A percentile compares a stretch with the other conserved stretches of the same genome.
phyloP scores from a whole-genome alignment of 2,888 invertebrate species.

The Trilocha varians region DNA sequence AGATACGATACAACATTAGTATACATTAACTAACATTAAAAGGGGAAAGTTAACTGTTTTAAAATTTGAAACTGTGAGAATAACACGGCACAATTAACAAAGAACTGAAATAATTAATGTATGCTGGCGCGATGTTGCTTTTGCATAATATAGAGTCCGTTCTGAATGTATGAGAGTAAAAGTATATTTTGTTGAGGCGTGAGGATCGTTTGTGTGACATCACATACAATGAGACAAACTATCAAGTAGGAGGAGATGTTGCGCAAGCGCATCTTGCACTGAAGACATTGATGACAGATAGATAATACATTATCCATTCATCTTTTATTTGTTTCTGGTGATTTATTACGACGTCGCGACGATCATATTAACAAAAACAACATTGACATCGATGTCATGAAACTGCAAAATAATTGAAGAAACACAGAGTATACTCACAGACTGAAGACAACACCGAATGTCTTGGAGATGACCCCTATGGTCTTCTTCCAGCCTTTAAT shows the following conservation, averaged over 20 bases:
- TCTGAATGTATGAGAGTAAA: constrained; percentile 22
- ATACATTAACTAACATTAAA: neutral
- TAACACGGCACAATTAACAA: constrained; percentile 29
- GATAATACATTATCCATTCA: neutral
- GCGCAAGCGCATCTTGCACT: constrained; percentile 40
- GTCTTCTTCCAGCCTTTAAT: constrained; percentile 69
- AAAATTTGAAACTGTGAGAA: constrained; percentile 31
- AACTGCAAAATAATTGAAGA: neutral
- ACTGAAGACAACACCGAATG: constrained; percentile 85
- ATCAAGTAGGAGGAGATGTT: constrained; percentile 51
- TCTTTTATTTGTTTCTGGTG: neutral
- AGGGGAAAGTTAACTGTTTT: constrained; percentile 8
- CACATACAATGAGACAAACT: neutral
- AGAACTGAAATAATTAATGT: constrained; percentile 21
- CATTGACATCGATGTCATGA: too few species aligned
- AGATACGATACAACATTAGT: neutral
- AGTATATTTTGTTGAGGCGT: constrained; percentile 8
- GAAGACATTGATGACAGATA: neutral
- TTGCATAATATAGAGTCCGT: constrained; percentile 39
- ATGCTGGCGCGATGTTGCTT: constrained; percentile 37
- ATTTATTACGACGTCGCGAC: too few species aligned
- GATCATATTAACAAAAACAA: too few species aligned
- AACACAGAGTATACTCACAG: constrained; percentile 74
- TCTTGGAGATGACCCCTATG: constrained; percentile 85
- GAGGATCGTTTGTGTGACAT: constrained; percentile 18